Evolutionary conservation across 2,888 invertebrate genomes (phyloP), one percentile per base, ranked within the genome.

Genomic region (Nasonovia ribisnigri): DNA sequence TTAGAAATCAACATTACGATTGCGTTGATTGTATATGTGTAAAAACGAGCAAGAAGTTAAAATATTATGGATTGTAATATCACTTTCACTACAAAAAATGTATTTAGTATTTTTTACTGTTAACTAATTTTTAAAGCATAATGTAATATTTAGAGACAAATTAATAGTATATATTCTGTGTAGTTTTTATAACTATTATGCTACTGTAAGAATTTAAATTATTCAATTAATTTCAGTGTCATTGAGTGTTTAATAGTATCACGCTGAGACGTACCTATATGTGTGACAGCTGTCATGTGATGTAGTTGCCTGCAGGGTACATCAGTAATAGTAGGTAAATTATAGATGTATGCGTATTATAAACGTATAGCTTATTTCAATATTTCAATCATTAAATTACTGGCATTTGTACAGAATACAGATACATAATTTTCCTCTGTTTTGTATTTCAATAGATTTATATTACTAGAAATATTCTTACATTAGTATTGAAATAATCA

Each of bases 1-100:
- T 92, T 92, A 88, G 88, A 92, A 92, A 92, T 51, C 87, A 88
- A n/a, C 8, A 42, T 92, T 88, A 77, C 77, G 29, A 77, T 92
- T 92, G 88, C 43, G 42, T 92, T 67, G 36, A 92, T 60, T 87
- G 92, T 87, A 67, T 87, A 88, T 36, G 42, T 36, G 24, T 36
- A 54, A 88, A 92, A 92, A 54, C 20, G 77, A 54, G 10, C n/a
- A 43, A 88, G 77, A 88, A 77, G 60, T 87, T 87, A 3, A 29
- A 92, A 42, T 42, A n/a, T 46, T 36, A 36, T 42, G 36, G 11
- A 87, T 57, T 43, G 1, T 89, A 89, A 24, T 77, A 48, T 92
- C 20, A 92, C 88, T 92, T 92, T 92, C 92, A 92, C 92, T 77
- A n/a, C 6, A 88, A 46, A 51, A 51, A 51, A 84, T 54, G 51